A percentile compares a stretch with the other conserved stretches of the same genome.
Conservation (phyloP, 2,113 vertebrate genomes). For the Anoplopoma fimbria region DNA sequence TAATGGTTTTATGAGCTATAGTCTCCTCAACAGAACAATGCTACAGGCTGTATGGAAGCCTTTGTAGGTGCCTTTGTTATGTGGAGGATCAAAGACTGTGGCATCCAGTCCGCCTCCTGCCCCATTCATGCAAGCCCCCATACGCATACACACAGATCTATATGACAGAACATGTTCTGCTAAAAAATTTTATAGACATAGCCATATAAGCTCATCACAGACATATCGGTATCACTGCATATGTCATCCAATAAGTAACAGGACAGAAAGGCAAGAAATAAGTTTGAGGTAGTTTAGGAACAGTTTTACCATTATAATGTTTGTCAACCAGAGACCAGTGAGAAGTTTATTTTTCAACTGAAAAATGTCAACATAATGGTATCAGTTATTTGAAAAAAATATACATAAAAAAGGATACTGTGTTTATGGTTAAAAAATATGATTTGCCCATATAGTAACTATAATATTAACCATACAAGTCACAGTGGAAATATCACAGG, state of each 20-base stretch:
- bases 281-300: background rate
- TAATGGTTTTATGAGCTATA: conserved; percentile 64
- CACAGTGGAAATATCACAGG: background rate
- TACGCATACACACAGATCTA: background rate
- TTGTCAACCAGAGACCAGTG: background rate
- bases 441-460: background rate
- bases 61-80: conserved; percentile 63
- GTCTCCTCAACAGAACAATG: conserved; percentile 55
- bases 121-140: conserved; percentile 3
- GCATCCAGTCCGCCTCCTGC: conserved; percentile 27
- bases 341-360: background rate
- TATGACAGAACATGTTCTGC: background rate
- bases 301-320: background rate
- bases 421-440: background rate
- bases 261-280: background rate
- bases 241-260: background rate
- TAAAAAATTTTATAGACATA: background rate
- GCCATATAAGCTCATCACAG: background rate
- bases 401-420: background rate
- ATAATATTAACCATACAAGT: background rate
- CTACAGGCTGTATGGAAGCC: conserved; percentile 42
- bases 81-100: conserved; percentile 67
- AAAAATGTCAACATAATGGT: background rate
- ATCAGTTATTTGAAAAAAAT: background rate
- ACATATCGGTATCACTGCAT: background rate